Evolutionary conservation across 2,888 invertebrate genomes (phyloP).

Genomic region (Ochropacha duplaris): DNA sequence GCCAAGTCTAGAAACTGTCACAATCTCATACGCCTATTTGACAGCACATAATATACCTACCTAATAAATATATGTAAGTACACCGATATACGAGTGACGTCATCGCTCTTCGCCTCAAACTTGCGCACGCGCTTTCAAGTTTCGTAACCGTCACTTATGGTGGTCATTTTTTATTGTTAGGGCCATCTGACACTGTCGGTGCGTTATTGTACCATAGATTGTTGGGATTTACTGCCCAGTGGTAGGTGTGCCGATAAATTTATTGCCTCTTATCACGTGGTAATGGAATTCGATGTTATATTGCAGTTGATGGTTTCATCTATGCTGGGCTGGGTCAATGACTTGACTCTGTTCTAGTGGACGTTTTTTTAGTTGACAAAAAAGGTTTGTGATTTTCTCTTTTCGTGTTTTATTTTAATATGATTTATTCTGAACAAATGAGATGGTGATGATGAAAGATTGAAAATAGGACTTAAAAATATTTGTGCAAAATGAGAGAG

Average conservation of each 20-base stretch:
- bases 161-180: constrained; percentile 75
- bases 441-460: too few relatives aligned
- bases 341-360: constrained; percentile 19
- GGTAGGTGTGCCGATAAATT: constrained; percentile 70
- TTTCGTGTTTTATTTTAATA: not conserved
- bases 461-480: too few relatives aligned
- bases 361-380: not conserved
- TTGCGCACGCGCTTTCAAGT: constrained; percentile 27
- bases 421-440: too few relatives aligned
- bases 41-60: too few relatives aligned
- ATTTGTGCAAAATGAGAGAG: too few relatives aligned
- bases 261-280: constrained; percentile 69
- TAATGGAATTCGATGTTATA: constrained; percentile 54
- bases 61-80: too few relatives aligned
- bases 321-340: constrained; percentile 22
- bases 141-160: constrained; percentile 66
- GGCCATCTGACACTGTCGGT: constrained; percentile 64
- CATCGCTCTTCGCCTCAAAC: constrained; percentile 18
- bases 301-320: constrained; percentile 38
- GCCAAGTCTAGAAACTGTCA: too few relatives aligned
- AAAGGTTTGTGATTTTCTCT: not conserved
- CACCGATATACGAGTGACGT: not conserved
- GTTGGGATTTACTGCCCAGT: constrained; percentile 58
- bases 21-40: too few relatives aligned
- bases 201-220: constrained; percentile 60